Evolutionary conservation across 2,888 invertebrate genomes (phyloP), one percentile per base, ranked within the genome.

Genomic region (Portevinia maculata): DNA sequence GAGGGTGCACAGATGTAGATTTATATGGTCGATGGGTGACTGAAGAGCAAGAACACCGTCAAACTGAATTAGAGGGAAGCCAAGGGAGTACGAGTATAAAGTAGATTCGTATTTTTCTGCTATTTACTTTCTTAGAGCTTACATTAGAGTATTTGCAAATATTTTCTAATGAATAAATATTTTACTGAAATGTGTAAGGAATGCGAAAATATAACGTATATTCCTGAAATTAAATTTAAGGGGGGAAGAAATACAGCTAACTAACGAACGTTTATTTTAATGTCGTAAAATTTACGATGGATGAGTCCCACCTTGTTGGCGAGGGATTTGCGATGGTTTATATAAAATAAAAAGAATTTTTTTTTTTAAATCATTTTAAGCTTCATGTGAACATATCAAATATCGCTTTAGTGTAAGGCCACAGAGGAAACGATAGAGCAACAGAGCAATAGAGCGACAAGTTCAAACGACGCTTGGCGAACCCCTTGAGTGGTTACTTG

Each of bases 101-200:
- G 41, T 17, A 28, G 41, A 59, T 44, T 59, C 3, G 13, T n/a
- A 13, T 3, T 13, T 62, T 24, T 9, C 15, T 48, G 62, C 13
- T 37, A 62, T 50, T 62, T 48, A 48, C 48, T 62, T 62, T 48
- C 9, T 62, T 46, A 32, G 34, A 13, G 19, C 37, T 37, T 62
- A 37, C 24, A 11, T 15, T 48, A 15, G 24, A 6, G 48, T 48
- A 28, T 15, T 34, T 24, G 19, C 44, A 32, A 32, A 60, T 60
- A 46, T 60, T 46, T 28, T 32, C 32, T 46, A 4, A 19, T 17
- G 6, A 11, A 6, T 30, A 15, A 37, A 57, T 13, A 41, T 28
- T 28, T 6, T 24, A 28, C 11, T 24, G 1, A 9, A 4, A 9
- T n/a, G 21, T 19, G 28, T 37, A 30, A 37, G 11, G 6, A 19